phyloP scores from a whole-genome alignment of 1,140 invertebrate genomes.

The Drosophila ananassae region DNA sequence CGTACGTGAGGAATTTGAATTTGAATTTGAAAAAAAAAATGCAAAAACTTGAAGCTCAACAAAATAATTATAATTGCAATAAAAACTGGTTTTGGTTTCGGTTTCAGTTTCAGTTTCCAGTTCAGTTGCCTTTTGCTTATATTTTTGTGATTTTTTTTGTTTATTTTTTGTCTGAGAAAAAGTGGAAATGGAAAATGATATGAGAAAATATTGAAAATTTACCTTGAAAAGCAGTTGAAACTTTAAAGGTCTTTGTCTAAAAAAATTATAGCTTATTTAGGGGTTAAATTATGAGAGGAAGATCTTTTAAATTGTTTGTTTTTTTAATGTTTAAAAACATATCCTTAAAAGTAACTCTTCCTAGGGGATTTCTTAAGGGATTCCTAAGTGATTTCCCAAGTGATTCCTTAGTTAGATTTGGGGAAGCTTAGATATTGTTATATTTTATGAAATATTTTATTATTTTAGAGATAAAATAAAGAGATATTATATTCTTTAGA shows the following conservation, averaged over 20 bases:
- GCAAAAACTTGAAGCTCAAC: background rate
- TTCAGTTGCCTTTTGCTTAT: conserved; percentile 11
- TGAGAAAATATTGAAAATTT: conserved; percentile 6
- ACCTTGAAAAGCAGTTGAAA: background rate
- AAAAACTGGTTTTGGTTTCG: conserved; percentile 41
- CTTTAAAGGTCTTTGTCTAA: no score
- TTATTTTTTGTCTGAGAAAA: conserved; percentile 8
- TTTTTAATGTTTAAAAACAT: no score
- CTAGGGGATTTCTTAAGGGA: no score
- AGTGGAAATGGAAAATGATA: conserved; percentile 5
- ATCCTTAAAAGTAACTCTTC: no score
- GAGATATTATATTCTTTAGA: no score
- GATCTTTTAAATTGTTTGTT: no score
- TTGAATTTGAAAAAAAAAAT: conserved; percentile 1
- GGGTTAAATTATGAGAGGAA: background rate
- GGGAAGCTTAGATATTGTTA: no score
- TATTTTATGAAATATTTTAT: no score
- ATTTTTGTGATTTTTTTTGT: background rate
- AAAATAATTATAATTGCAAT: conserved; percentile 38
- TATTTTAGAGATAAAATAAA: no score
- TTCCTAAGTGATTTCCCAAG: no score
- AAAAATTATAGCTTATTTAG: no score
- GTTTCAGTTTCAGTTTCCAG: background rate
- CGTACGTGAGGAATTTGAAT: conserved; percentile 25
- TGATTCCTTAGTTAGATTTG: no score